These are phyloP conservation scores for Druon quercuslanigerum DNA, from an alignment of 1,140 invertebrate genomes.

Conservation along the genomic window DNA sequence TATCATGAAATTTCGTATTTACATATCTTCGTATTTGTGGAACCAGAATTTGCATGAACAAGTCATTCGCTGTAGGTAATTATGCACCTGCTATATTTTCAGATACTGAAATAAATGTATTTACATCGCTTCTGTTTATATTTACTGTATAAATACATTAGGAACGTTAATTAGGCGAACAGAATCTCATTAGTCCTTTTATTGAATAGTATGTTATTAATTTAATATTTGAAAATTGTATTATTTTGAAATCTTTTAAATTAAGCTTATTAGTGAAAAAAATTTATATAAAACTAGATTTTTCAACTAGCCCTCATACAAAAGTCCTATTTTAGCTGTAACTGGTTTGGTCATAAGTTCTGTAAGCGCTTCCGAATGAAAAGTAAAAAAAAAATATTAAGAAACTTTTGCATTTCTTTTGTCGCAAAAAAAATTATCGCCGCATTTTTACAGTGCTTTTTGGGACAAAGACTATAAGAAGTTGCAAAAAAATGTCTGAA, in stretches of 20 bases:
- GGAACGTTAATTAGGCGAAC: neutral
- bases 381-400: too few relatives aligned
- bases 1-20: conserved; percentile 37
- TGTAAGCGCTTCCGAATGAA: too few relatives aligned
- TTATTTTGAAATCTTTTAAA: neutral
- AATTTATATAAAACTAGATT: too few relatives aligned
- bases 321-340: too few relatives aligned
- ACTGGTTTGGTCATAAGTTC: too few relatives aligned
- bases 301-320: too few relatives aligned
- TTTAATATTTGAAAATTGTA: neutral
- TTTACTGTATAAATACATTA: neutral
- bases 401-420: too few relatives aligned
- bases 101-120: neutral
- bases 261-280: too few relatives aligned
- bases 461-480: too few relatives aligned
- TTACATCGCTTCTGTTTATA: neutral
- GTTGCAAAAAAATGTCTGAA: too few relatives aligned
- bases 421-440: too few relatives aligned
- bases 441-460: too few relatives aligned
- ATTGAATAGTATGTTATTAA: neutral
- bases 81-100: neutral
- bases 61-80: neutral
- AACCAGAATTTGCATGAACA: neutral
- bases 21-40: conserved; percentile 31
- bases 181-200: neutral